These are phyloP conservation scores for Ommatoiulus sabulosus DNA, from an alignment of 2,888 invertebrate genomes.

Conservation along the genomic window DNA sequence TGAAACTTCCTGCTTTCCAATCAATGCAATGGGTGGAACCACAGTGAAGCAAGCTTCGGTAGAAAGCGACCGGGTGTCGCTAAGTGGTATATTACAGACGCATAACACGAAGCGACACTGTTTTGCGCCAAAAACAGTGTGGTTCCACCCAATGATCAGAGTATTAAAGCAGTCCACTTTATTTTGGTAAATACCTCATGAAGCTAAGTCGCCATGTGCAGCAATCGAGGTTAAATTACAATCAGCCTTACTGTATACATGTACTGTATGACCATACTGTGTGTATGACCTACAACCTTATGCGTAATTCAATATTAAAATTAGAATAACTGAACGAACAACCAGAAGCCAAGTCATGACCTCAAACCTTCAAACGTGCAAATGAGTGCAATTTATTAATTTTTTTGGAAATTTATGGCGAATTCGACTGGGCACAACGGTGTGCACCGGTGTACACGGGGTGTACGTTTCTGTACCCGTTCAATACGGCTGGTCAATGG, in stretches of 20 bases:
- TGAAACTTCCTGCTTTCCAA: slow-evolving; percentile 1
- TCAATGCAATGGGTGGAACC: too few relatives aligned
- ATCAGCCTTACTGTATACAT: too few relatives aligned
- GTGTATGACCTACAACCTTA: background rate
- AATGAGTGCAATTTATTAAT: background rate
- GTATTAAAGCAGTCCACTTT: background rate
- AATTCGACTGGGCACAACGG: background rate
- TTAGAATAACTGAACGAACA: background rate
- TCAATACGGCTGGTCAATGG: too few relatives aligned
- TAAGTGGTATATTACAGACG: too few relatives aligned
- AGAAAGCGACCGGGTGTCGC: too few relatives aligned
- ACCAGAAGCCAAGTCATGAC: background rate
- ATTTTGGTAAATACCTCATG: background rate
- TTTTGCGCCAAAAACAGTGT: too few relatives aligned
- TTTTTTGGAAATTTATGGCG: background rate
- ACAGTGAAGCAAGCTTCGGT: too few relatives aligned
- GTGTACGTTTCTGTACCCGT: too few relatives aligned
- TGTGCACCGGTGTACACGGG: too few relatives aligned
- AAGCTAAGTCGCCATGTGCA: background rate
- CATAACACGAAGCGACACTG: too few relatives aligned
- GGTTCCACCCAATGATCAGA: background rate
- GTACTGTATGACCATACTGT: background rate
- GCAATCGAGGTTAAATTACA: slow-evolving; percentile 14
- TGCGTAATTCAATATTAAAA: background rate
- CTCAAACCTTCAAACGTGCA: background rate